Evolutionary conservation across 64 coral and sea anemone genomes (phyloP).

Genomic region (Montipora sp.): DNA sequence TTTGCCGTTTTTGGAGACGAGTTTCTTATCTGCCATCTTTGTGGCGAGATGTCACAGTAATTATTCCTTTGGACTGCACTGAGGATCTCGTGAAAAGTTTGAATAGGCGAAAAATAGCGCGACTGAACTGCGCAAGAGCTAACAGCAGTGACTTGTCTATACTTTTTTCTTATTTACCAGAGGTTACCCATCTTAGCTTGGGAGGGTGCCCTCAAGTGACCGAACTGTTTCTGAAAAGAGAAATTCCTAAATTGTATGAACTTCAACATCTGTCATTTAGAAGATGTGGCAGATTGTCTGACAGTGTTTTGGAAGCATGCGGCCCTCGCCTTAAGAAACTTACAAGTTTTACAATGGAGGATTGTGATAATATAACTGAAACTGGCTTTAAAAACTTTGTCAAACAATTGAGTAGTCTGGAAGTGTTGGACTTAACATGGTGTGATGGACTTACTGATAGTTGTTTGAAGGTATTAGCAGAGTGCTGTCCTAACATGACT

Average conservation of each 20-base stretch:
- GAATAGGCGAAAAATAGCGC: conserved; percentile 80
- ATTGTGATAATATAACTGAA: conserved; percentile 90
- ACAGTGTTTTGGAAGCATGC: conserved; percentile 85
- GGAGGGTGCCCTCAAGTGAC: conserved; percentile 86
- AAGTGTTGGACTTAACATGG: conserved; percentile 85
- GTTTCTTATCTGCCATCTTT: conserved; percentile 76
- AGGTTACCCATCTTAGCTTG: conserved; percentile 80
- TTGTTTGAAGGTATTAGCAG: conserved; percentile 70
- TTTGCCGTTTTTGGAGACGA: conserved; percentile 86
- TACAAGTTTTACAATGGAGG: conserved; percentile 81
- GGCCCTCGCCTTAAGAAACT: conserved; percentile 74
- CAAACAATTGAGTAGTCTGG: conserved; percentile 73
- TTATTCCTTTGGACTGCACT: conserved; percentile 78
- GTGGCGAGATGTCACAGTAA: conserved; percentile 79
- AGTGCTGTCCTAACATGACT: conserved; percentile 68
- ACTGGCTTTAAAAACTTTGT: conserved; percentile 72
- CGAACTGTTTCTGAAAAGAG: conserved; percentile 78
- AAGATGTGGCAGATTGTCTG: conserved; percentile 81
- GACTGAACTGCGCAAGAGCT: conserved; percentile 69
- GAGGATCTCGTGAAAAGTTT: conserved; percentile 77
- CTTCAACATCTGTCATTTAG: conserved; percentile 88
- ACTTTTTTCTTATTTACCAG: conserved; percentile 74
- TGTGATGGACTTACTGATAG: conserved; percentile 81
- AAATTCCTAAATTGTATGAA: conserved; percentile 61
- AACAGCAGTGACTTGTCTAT: conserved; percentile 76